Conservation (phyloP, 2,113 vertebrate genomes). For the Tachysurus fulvidraco region DNA sequence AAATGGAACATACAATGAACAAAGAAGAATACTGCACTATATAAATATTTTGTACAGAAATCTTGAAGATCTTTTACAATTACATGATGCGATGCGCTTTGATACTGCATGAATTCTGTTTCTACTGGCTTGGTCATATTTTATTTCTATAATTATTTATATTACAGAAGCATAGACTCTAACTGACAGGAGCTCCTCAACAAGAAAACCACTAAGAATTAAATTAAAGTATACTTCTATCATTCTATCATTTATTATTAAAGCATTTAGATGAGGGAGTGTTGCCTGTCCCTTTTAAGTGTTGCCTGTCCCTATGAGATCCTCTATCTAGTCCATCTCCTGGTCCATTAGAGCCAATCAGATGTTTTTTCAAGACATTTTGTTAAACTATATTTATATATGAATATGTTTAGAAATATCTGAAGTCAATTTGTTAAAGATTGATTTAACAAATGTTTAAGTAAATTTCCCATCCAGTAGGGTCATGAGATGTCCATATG, state of each 20-base stretch:
- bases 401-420: constrained; percentile 51
- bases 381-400: constrained; percentile 68
- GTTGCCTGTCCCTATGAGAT: constrained; percentile 35
- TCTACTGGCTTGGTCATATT: constrained; percentile 46
- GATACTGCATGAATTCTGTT: constrained; percentile 45
- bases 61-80: constrained; percentile 37
- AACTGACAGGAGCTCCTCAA: constrained; percentile 24
- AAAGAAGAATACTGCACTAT: not conserved
- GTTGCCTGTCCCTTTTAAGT: constrained; percentile 74
- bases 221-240: not conserved
- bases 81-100: constrained; percentile 17
- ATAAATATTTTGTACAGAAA: not conserved
- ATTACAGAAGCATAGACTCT: constrained; percentile 34
- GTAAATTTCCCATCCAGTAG: not conserved
- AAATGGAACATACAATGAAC: not conserved
- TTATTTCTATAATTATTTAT: constrained; percentile 29
- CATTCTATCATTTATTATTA: not conserved
- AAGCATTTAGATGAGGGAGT: constrained; percentile 43
- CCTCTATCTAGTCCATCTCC: constrained; percentile 59
- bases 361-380: constrained; percentile 50
- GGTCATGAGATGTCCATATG: not conserved
- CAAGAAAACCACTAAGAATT: constrained; percentile 14
- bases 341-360: constrained; percentile 46
- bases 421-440: constrained; percentile 9
- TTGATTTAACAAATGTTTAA: not conserved